Evolutionary conservation across 2,113 vertebrate genomes (phyloP).

Genomic region (Lichenostomus cassidix): DNA sequence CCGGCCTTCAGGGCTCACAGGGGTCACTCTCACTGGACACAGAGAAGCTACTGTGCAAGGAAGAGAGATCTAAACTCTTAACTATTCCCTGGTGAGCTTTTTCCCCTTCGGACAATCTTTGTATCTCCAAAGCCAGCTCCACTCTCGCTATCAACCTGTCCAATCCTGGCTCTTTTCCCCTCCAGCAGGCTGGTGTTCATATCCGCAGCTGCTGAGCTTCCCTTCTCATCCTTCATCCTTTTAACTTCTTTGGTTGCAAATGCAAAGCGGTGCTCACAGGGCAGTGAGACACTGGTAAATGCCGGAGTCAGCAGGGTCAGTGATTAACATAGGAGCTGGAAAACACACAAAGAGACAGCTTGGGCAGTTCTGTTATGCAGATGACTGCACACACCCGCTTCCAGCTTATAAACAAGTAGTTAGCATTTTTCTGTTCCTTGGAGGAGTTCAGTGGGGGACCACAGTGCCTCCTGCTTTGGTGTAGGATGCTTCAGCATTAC

Average conservation of each 20-base stretch:
- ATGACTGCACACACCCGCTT: constrained; percentile 54
- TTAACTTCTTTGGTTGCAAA: constrained; percentile 58
- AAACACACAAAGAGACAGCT: constrained; percentile 67
- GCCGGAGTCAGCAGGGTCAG: constrained; percentile 59
- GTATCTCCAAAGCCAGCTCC: background rate
- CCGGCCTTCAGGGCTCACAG: background rate
- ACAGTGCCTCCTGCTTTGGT: background rate
- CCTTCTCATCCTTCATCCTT: constrained; percentile 50
- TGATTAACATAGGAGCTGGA: constrained; percentile 70
- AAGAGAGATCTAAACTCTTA: background rate
- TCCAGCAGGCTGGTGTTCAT: background rate
- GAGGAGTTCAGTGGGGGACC: background rate
- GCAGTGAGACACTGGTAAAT: constrained; percentile 65
- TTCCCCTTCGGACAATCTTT: background rate
- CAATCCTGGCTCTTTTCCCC: background rate
- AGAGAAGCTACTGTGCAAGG: background rate
- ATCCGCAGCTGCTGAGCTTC: constrained; percentile 14
- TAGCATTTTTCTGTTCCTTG: constrained; percentile 61
- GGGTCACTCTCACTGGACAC: background rate
- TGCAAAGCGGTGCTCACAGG: constrained; percentile 47
- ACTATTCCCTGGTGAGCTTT: background rate
- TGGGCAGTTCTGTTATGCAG: constrained; percentile 68
- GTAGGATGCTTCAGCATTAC: background rate
- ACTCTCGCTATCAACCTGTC: background rate
- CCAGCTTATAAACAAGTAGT: constrained; percentile 65